A percentile compares a stretch with the other conserved stretches of the same genome.
These are phyloP conservation scores for Monochamus saltuarius DNA, from an alignment of 1,140 invertebrate species.

Conservation along the genomic window DNA sequence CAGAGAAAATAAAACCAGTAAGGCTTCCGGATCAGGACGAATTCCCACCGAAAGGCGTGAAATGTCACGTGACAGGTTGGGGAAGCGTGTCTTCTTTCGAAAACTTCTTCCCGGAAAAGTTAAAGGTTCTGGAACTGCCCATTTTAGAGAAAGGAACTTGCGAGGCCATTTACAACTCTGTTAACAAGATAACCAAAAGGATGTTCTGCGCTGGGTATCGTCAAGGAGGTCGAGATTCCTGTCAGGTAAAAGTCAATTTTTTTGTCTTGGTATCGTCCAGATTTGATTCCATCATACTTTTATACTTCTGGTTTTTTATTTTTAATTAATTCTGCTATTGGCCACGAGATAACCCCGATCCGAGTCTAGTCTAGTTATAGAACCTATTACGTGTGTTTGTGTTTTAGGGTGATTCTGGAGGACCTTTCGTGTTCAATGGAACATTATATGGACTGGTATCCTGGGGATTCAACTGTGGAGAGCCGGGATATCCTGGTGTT, in stretches of 20 bases:
- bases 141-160: slow-evolving; percentile 15
- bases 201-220: slow-evolving; percentile 53
- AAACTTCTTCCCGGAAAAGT: too few species aligned
- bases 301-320: too few species aligned
- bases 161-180: slow-evolving; percentile 19
- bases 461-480: slow-evolving; percentile 63
- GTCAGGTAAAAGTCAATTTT: slow-evolving; percentile 36
- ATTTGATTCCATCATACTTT: too few species aligned
- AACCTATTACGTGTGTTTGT: neutral
- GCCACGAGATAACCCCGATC: too few species aligned
- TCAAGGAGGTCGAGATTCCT: slow-evolving; percentile 46
- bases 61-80: neutral
- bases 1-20: neutral
- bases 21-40: slow-evolving; percentile 5
- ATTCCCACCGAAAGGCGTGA: too few species aligned
- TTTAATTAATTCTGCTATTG: too few species aligned
- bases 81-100: too few species aligned
- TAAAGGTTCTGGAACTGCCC: slow-evolving; percentile 19
- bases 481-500: slow-evolving; percentile 60
- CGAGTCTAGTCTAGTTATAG: too few species aligned
- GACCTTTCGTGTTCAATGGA: slow-evolving; percentile 55
- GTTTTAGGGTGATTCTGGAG: slow-evolving; percentile 58
- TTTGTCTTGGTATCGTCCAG: too few species aligned
- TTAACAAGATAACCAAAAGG: slow-evolving; percentile 27
- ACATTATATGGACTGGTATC: slow-evolving; percentile 61